Evolutionary conservation across 2,888 invertebrate genomes (phyloP).

Genomic region (Sesia apiformis): DNA sequence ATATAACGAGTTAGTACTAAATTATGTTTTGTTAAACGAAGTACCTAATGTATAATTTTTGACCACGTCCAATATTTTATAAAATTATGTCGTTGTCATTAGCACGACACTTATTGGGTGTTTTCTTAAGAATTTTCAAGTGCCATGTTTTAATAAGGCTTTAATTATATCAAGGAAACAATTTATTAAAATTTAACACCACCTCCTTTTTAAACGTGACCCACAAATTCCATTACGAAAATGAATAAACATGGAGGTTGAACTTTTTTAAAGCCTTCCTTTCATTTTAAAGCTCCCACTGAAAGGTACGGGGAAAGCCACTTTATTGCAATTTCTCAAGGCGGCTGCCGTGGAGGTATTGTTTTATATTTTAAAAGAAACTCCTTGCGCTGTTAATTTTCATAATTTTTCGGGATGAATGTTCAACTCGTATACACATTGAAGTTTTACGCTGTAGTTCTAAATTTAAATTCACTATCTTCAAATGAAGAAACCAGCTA

Average conservation of each 20-base stretch:
- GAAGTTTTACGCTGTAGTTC: too few species aligned
- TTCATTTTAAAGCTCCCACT: conserved; percentile 22
- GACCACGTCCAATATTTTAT: too few species aligned
- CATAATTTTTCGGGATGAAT: background rate
- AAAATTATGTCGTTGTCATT: too few species aligned
- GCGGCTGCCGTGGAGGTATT: background rate
- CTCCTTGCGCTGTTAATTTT: background rate
- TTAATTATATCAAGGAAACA: background rate
- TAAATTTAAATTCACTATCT: too few species aligned
- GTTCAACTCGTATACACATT: background rate
- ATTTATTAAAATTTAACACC: conserved; percentile 15
- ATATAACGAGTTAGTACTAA: too few species aligned
- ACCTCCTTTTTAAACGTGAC: conserved; percentile 22
- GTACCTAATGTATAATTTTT: too few species aligned
- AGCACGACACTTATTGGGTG: too few species aligned
- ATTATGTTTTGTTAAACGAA: too few species aligned
- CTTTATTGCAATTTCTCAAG: conserved; percentile 21
- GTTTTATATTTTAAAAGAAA: background rate
- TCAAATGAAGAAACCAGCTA: too few species aligned
- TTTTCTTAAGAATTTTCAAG: too few species aligned
- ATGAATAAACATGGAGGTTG: conserved; percentile 33
- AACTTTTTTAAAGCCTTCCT: conserved; percentile 22
- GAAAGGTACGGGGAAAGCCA: conserved; percentile 14
- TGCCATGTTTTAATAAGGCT: background rate
- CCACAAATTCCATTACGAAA: conserved; percentile 38